Base-by-base conservation (phyloP, 2,113 vertebrate genomes). In the Centrocercus urophasianus region DNA sequence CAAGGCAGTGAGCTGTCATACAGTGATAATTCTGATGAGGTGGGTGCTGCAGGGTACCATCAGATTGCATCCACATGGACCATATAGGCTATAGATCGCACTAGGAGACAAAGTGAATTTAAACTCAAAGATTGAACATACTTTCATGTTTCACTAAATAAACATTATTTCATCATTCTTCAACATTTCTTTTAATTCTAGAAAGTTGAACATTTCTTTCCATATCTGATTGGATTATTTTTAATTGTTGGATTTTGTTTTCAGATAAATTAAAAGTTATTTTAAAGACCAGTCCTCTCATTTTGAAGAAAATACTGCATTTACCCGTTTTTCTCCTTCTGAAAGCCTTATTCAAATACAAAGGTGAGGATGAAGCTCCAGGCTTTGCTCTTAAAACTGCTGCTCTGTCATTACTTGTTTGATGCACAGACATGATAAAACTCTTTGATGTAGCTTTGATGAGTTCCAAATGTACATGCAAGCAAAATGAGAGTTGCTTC, bases 401-500 rank as follows among this genome's bases (percentile, higher is more conserved):
- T 56, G 32, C 30, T 93, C 72, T 90, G 45, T 83, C 75, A 91
- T 32, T 64, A 82, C 57, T 36, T 94, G 95, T 96, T 85, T 86
- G 88, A 81, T 79, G 57, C 70, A 81, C 1, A 2, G 69, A 67
- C 50, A 89, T 56, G 48, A 82, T 36, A 89, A 89, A 80, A 86
- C 50, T 74, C 95, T 96, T 97, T 96, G 95, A 97, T 97, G 93
- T 91, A 72, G 69, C 50, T 60, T 89, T 96, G 86, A 94, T 79
- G 86, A 95, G 72, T 69, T 94, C 69, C 50, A 94, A 86, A 96
- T 91, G 79, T 81, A 86, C 82, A 86, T 48, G 73, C 75, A 94
- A 88, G 56, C 73, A 93, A 93, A 94, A 89, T 87, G 66, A 64
- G 63, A 67, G 27, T 15, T 77, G n/a, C 83, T 96, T 97, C 96